Evolutionary conservation across 2,113 vertebrate species (phyloP).

Genomic region (Mastomys coucha): DNA sequence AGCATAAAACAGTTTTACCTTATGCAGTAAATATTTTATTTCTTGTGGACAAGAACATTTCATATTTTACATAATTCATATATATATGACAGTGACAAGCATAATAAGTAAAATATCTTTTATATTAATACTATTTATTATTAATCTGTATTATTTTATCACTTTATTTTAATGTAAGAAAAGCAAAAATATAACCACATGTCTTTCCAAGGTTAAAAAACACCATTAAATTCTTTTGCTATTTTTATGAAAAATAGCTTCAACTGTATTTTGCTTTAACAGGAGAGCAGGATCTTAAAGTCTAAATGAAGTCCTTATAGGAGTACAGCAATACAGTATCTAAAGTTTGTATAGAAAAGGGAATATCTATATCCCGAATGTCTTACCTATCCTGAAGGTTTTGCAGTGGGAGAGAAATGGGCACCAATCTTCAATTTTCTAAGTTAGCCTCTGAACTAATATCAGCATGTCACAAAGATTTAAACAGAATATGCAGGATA

Average conservation of each 20-base stretch:
- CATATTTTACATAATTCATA: not conserved
- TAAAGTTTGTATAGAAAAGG: not conserved
- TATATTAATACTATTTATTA: not conserved
- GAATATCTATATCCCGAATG: not conserved
- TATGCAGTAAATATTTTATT: not conserved
- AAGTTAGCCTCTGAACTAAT: not conserved
- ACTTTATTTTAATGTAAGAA: not conserved
- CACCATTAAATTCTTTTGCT: not conserved
- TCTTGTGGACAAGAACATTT: not conserved
- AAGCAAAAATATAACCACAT: not conserved
- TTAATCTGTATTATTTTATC: not conserved
- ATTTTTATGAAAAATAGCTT: not conserved
- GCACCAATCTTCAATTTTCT: not conserved
- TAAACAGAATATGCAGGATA: constrained; percentile 44
- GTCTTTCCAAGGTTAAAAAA: not conserved
- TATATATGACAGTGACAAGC: not conserved
- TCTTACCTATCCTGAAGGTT: not conserved
- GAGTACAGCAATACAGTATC: not conserved
- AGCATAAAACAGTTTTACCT: not conserved
- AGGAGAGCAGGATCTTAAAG: not conserved
- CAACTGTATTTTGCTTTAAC: not conserved
- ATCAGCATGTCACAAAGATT: not conserved
- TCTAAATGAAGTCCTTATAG: not conserved
- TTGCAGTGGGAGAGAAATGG: not conserved
- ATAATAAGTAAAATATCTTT: not conserved